phyloP scores from a whole-genome alignment of 2,888 invertebrate species.

The Desoria tigrina region DNA sequence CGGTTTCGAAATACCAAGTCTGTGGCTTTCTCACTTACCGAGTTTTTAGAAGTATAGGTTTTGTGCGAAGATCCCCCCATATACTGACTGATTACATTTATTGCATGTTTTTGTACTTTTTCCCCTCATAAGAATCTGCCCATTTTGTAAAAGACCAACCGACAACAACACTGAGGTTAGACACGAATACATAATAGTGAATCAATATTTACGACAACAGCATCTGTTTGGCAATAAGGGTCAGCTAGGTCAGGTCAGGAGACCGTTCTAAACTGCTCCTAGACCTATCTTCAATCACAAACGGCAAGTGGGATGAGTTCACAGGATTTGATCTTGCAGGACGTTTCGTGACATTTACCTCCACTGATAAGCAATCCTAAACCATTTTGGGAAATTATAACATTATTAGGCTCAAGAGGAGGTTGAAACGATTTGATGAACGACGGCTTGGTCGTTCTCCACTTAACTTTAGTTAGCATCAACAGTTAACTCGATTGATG shows the following conservation, averaged over 20 bases:
- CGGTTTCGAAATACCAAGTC: no score
- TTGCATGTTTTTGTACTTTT: no score
- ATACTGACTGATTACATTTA: no score
- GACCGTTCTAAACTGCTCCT: constrained; percentile 90
- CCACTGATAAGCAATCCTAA: constrained; percentile 59
- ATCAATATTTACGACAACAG: constrained; percentile 59
- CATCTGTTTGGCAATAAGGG: constrained; percentile 52
- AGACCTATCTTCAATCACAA: constrained; percentile 83
- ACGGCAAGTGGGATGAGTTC: constrained; percentile 71
- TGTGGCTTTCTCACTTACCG: no score
- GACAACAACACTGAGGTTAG: no score
- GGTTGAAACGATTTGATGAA: constrained; percentile 67
- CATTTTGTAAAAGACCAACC: no score
- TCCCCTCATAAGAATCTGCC: no score
- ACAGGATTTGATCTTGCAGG: constrained; percentile 87
- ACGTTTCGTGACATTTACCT: constrained; percentile 66
- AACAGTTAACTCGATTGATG: constrained; percentile 80
- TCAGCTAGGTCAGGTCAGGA: constrained; percentile 77
- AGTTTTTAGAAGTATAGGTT: no score
- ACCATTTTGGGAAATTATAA: constrained; percentile 62
- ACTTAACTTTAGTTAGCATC: constrained; percentile 85
- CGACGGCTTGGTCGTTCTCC: constrained; percentile 68
- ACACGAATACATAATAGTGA: no score
- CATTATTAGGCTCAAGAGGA: constrained; percentile 70
- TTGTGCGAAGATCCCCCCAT: no score